phyloP scores from a whole-genome alignment of 2,113 vertebrate species.

The Collichthys lucidus region DNA sequence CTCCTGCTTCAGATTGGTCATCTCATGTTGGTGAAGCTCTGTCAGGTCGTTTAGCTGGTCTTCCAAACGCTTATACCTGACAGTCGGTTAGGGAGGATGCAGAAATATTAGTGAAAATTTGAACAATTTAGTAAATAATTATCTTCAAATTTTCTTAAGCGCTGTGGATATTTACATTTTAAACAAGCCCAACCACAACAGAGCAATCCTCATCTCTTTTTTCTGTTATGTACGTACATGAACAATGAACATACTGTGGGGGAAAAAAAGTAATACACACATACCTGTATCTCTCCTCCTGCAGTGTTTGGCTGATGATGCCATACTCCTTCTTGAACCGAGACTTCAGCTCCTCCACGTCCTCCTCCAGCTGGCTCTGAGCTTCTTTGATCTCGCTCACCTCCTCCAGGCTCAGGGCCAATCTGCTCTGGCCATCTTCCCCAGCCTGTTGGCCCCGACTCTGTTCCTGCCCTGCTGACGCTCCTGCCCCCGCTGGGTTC shows the following conservation, averaged over 20 bases:
- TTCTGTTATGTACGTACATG: background rate
- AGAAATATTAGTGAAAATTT: conserved; percentile 1
- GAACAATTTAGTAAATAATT: background rate
- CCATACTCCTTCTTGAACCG: conserved; percentile 91
- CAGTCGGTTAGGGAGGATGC: background rate
- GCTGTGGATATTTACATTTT: conserved; percentile 1
- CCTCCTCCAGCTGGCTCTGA: conserved; percentile 92
- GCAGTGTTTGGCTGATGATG: conserved; percentile 91
- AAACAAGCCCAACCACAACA: no score
- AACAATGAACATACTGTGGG: background rate
- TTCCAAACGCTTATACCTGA: conserved; percentile 91
- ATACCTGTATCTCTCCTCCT: conserved; percentile 95
- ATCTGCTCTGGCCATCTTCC: conserved; percentile 69
- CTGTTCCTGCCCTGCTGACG: conserved; percentile 35
- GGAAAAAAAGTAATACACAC: background rate
- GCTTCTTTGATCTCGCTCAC: conserved; percentile 91
- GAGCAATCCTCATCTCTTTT: no score
- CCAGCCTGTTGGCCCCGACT: conserved; percentile 79
- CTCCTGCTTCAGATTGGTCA: conserved; percentile 95
- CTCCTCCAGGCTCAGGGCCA: conserved; percentile 88
- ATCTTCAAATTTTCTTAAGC: no score
- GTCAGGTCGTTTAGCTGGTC: conserved; percentile 95
- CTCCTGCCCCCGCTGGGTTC: conserved; percentile 48
- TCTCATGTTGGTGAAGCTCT: conserved; percentile 95
- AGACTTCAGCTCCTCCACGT: conserved; percentile 91